A percentile compares a stretch with the other conserved stretches of the same genome.
Evolutionary conservation across 2,113 vertebrate species (phyloP).

Genomic region (Phylloscopus trochilus): DNA sequence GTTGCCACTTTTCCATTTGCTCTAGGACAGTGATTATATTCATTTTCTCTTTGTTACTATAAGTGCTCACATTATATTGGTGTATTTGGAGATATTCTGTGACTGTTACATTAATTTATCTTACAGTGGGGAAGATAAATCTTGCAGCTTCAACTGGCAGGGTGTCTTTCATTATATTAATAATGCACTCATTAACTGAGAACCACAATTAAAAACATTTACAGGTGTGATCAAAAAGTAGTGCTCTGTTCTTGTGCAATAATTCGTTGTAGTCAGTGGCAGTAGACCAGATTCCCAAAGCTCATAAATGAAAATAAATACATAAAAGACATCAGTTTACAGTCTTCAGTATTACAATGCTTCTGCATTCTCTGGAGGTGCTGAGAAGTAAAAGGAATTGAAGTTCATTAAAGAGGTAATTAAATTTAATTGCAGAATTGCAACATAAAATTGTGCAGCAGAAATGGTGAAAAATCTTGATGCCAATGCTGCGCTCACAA

Average conservation of each 20-base stretch:
- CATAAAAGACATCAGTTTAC: background rate
- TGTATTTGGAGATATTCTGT: background rate
- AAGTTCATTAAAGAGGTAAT: background rate
- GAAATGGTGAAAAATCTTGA: background rate
- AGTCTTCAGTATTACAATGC: background rate
- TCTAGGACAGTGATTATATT: background rate
- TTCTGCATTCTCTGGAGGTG: background rate
- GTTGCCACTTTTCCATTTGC: background rate
- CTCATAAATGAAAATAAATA: background rate
- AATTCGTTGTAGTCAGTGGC: background rate
- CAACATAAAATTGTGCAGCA: background rate
- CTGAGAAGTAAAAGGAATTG: background rate
- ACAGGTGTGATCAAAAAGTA: background rate
- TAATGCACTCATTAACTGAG: background rate
- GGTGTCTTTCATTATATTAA: background rate
- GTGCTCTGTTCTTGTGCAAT: background rate
- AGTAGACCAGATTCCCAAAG: background rate
- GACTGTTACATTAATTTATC: background rate
- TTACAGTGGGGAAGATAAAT: background rate
- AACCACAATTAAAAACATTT: background rate
- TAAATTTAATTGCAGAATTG: background rate
- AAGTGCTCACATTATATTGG: background rate
- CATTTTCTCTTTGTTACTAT: background rate
- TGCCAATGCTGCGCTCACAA: rapidly evolving
- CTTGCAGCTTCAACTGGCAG: background rate